phyloP scores from a whole-genome alignment of 2,888 invertebrate genomes.

The Melieria omissa region DNA sequence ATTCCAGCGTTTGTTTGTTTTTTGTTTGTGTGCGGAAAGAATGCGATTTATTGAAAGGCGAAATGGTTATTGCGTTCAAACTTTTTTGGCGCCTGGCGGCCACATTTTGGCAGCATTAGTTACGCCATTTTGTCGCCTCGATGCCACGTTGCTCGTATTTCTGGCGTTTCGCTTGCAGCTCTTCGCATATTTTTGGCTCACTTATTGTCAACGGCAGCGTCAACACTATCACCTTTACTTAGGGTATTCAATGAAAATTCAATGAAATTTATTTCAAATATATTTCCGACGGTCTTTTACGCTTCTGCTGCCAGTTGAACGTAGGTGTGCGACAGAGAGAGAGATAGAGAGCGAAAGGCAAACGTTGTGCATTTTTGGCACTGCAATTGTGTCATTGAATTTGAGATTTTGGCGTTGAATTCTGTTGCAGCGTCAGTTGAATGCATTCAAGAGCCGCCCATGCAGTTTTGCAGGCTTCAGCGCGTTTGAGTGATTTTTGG shows the following conservation, averaged over 20 bases:
- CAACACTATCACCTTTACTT: background rate
- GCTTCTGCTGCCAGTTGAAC: background rate
- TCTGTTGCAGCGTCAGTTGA: slow-evolving; percentile 14
- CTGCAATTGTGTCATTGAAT: slow-evolving; percentile 23
- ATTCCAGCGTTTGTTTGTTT: too few species aligned
- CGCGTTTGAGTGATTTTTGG: slow-evolving; percentile 13
- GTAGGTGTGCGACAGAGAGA: background rate
- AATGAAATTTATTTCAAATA: slow-evolving; percentile 16
- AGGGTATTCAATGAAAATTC: slow-evolving; percentile 15
- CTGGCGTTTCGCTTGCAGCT: too few species aligned
- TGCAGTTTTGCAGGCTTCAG: background rate
- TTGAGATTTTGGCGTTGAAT: slow-evolving; percentile 34
- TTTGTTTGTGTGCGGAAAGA: too few species aligned
- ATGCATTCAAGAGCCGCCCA: slow-evolving; percentile 11
- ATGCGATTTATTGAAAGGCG: too few species aligned
- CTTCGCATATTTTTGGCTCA: too few species aligned
- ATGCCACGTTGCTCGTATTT: too few species aligned
- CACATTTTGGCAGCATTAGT: too few species aligned
- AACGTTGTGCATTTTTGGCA: background rate
- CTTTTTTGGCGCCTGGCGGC: too few species aligned
- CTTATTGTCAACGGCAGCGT: too few species aligned
- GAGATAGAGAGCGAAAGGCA: background rate
- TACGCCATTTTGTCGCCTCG: too few species aligned
- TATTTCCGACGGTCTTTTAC: background rate
- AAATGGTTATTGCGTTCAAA: too few species aligned